Percentiles rank a stretch among this genome's conserved stretches.
These are phyloP conservation scores for Synanthedon tipuliformis DNA, from an alignment of 2,888 invertebrate species.

Conservation along the genomic window DNA sequence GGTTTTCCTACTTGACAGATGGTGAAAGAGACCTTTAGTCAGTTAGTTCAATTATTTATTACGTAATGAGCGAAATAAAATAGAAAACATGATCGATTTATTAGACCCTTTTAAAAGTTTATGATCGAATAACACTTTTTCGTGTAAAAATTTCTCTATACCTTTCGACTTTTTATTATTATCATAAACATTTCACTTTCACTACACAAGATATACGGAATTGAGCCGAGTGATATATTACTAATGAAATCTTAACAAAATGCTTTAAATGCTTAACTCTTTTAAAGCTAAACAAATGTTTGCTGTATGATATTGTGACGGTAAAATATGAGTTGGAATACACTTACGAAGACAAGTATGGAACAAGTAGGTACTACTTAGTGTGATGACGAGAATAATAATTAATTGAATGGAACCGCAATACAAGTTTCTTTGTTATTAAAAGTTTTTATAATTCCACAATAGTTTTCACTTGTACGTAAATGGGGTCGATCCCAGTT, in stretches of 20 bases:
- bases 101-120: too few relatives aligned
- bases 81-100: neutral
- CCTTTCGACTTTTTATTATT: slow-evolving; percentile 14
- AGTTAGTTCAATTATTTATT: too few relatives aligned
- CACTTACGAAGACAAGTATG: too few relatives aligned
- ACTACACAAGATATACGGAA: slow-evolving; percentile 12
- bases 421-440: too few relatives aligned
- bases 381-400: too few relatives aligned
- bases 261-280: slow-evolving; percentile 3
- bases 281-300: slow-evolving; percentile 1
- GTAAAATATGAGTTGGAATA: slow-evolving; percentile 1
- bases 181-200: slow-evolving; percentile 43
- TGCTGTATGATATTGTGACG: neutral
- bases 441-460: too few relatives aligned
- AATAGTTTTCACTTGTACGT: too few relatives aligned
- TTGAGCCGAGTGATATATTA: slow-evolving; percentile 3
- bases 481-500: too few relatives aligned
- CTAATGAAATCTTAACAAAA: neutral
- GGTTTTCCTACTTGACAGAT: too few relatives aligned
- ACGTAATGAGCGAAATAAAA: neutral
- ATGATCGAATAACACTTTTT: neutral
- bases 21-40: too few relatives aligned
- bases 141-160: neutral
- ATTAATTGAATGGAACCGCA: too few relatives aligned
- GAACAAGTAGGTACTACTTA: too few relatives aligned